Base-by-base conservation (phyloP, 2,888 invertebrate species). In the Perizoma flavofasciatum region DNA sequence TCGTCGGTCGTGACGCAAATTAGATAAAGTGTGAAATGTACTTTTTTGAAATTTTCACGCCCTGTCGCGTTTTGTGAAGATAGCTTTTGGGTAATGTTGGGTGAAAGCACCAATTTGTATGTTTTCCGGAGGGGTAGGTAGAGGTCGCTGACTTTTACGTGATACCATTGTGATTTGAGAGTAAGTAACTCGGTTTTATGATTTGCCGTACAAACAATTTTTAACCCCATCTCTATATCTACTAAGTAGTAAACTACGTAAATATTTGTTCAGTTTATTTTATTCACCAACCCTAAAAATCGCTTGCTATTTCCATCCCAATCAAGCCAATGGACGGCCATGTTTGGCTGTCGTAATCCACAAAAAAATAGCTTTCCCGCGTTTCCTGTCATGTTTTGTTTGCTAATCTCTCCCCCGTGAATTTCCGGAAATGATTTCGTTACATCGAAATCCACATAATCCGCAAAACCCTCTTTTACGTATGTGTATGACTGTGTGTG, bases 21-120 rank as follows among this genome's bases (percentile, higher is more conserved):
- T 85, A 70, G 79, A 88, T 89, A 83, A 84, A 74, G 71, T 64
- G 59, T 71, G 53, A 69, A 75, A 81, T 58, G 81, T 80, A 79
- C 82, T 82, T 83, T 57, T 71, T 72, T 64, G 60, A 58, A 66
- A 64, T 66, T 65, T 67, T 51, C 60, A 55, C 61, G 62, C 59
- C 49, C 34, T 43, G 59, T 49, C 50, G 57, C 35, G n/a, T 44
- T 51, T 40, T 49, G 35, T 45, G 56, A 49, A 49, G 50, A 54
- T 49, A 11, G 49, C 40, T 61, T 56, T 56, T 47, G 34, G 33
- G 49, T 49, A 56, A 52, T 51, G 22, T 35, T 51, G 34, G 41
- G 6, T 37, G 37, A 6, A 37, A 7, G 37, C 22, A 22, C 22
- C 22, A 22, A 22, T 22, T 22, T 22, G 22, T 22, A 22, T 22